Conservation (phyloP, 1,140 invertebrate genomes). For the Prorops nasuta region DNA sequence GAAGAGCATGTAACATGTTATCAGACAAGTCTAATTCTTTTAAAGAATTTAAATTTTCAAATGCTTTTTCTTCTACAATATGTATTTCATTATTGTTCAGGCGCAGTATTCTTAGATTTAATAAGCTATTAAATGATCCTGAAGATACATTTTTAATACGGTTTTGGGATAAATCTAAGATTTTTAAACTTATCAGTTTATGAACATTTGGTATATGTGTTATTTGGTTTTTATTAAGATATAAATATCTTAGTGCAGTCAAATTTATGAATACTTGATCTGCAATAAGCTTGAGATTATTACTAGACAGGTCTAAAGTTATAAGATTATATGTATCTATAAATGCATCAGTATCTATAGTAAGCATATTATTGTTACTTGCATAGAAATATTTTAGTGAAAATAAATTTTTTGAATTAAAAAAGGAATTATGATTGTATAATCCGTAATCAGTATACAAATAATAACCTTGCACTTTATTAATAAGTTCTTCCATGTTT, state of each 20-base stretch:
- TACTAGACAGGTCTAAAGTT: constrained; percentile 36
- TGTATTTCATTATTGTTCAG: constrained; percentile 37
- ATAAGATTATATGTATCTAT: constrained; percentile 18
- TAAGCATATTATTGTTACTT: constrained; percentile 33
- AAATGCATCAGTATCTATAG: constrained; percentile 33
- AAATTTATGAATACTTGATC: constrained; percentile 23
- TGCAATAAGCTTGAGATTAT: constrained; percentile 24
- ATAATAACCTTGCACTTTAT: too few relatives aligned
- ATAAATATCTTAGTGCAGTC: constrained; percentile 22
- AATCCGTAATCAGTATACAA: too few relatives aligned
- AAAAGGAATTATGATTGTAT: too few relatives aligned
- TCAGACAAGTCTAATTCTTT: constrained; percentile 41
- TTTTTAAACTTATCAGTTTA: constrained; percentile 19
- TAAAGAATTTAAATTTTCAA: constrained; percentile 25
- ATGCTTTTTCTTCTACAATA: constrained; percentile 29
- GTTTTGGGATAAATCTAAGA: constrained; percentile 38
- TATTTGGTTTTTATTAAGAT: constrained; percentile 36
- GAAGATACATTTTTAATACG: constrained; percentile 23
- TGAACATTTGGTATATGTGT: constrained; percentile 30
- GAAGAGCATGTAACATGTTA: constrained; percentile 37
- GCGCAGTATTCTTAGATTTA: constrained; percentile 25
- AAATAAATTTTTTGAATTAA: too few relatives aligned
- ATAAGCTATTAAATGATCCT: constrained; percentile 20
- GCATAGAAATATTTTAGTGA: too few relatives aligned
- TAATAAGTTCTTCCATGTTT: too few relatives aligned